Base-by-base conservation (phyloP, 2,113 vertebrate species). In the Ailurus styani region DNA sequence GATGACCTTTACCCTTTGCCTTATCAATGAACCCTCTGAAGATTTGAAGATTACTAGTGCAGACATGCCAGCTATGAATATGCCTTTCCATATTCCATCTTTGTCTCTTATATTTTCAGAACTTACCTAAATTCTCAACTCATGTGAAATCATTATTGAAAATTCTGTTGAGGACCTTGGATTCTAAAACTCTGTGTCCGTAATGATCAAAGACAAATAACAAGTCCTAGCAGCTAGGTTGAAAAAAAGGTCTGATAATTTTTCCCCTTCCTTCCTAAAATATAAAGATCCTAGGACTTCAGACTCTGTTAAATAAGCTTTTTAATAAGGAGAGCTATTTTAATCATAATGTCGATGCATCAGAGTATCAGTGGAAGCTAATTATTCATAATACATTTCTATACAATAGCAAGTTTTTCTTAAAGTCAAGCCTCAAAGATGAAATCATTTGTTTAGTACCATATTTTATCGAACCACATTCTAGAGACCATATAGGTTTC, bases 1-100 rank as follows among this genome's bases (percentile, higher is more conserved):
- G 82, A 64, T 98, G 98, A 98, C 95, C 93, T 98, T 98, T 98
- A 62, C 37, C 45, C 75, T 60, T 95, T 97, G 45, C 55, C 85
- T 97, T 98, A 97, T 97, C 97, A 98, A 47, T 88, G 85, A 97
- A 95, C 85, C 94, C 77, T 89, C 87, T 37, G 72, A 97, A 97
- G 95, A 42, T 88, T 81, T 95, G 96, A 87, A 50, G 62, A 96
- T 97, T 98, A 88, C 89, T 78, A 91, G 17, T 91, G 45, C 83
- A 72, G 57, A 57, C 90, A 88, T 75, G 86, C 93, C 66, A 86
- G 27, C 17, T 95, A 14, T 2, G 40, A 96, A 64, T 52, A 25
- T 17, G 55, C 18, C 82, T 94, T 88, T 90, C 85, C 77, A 57
- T 77, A 11, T 0, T 54, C 0, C 42, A 70, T 20, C 82, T 95